These are phyloP conservation scores for Lycaena phlaeas DNA, from an alignment of 2,888 invertebrate species.

Conservation along the genomic window DNA sequence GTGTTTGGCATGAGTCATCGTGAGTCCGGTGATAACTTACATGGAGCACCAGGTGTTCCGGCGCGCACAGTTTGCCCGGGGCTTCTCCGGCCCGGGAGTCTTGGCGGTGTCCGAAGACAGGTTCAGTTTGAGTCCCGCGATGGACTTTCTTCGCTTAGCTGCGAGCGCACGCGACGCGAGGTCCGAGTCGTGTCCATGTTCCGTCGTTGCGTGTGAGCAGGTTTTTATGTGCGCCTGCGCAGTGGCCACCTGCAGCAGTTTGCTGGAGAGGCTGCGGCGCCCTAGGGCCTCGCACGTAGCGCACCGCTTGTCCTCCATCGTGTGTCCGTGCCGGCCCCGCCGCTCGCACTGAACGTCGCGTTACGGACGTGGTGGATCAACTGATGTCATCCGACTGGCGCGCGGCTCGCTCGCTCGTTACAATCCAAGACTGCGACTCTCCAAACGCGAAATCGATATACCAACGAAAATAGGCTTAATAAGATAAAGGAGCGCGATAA, in stretches of 20 bases:
- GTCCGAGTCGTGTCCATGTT: conserved; percentile 44
- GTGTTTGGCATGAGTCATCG: no score
- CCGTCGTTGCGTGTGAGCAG: conserved; percentile 47
- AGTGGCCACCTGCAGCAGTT: conserved; percentile 62
- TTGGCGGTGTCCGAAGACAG: conserved; percentile 44
- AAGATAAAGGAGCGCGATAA: conserved; percentile 68
- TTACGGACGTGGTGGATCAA: conserved; percentile 67
- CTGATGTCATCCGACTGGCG: conserved; percentile 69
- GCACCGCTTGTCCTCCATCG: conserved; percentile 67
- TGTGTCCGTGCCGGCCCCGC: conserved; percentile 62
- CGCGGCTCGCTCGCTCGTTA: conserved; percentile 48
- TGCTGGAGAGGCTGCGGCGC: conserved; percentile 55
- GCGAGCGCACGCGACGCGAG: conserved; percentile 58
- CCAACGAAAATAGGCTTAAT: conserved; percentile 63
- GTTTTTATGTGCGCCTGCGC: conserved; percentile 65
- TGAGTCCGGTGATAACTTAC: no score
- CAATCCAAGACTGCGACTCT: conserved; percentile 49
- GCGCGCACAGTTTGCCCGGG: conserved; percentile 47
- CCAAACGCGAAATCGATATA: conserved; percentile 50
- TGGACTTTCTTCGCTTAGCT: conserved; percentile 63
- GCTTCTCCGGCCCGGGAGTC: conserved; percentile 35
- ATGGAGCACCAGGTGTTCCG: conserved; percentile 67
- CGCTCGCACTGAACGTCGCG: conserved; percentile 65
- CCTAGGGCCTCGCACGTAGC: conserved; percentile 64
- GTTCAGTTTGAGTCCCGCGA: conserved; percentile 55